Evolutionary conservation across 2,888 invertebrate species (phyloP).

Genomic region (Omphaloscelis lunosa): DNA sequence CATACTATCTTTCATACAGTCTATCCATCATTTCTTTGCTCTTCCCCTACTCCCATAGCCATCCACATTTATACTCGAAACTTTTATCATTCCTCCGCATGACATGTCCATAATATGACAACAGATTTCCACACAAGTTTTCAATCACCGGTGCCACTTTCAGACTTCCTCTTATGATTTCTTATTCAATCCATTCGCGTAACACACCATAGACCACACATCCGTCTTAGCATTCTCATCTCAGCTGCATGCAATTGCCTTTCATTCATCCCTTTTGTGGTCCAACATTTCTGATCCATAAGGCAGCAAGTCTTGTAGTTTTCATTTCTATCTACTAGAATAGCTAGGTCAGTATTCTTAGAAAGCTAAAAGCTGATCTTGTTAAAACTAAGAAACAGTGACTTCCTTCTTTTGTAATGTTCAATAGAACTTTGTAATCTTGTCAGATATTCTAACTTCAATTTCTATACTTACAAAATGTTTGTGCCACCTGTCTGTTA

Average conservation of each 20-base stretch:
- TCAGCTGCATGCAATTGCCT: not conserved
- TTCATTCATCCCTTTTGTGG: not conserved
- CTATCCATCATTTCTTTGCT: not conserved
- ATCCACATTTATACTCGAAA: too few relatives aligned
- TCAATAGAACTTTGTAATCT: not conserved
- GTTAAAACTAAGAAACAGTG: not conserved
- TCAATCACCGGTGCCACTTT: not conserved
- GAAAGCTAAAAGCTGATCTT: constrained; percentile 5
- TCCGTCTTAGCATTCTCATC: not conserved
- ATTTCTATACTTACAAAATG: constrained; percentile 71
- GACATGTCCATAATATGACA: not conserved
- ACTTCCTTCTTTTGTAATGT: not conserved
- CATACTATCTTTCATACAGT: too few relatives aligned
- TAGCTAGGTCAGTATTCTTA: not conserved
- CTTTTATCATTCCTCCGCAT: not conserved
- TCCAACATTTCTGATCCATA: not conserved
- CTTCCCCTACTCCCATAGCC: not conserved
- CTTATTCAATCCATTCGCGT: not conserved
- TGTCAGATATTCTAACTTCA: not conserved
- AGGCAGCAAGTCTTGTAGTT: not conserved
- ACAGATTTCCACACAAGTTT: not conserved
- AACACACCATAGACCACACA: not conserved
- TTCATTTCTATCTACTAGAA: not conserved
- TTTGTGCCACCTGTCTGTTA: constrained; percentile 75
- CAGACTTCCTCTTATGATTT: not conserved